Percentiles rank a stretch among this genome's conserved stretches.
Evolutionary conservation across 2,888 invertebrate species (phyloP).

Genomic region (Brenthis hecate): DNA sequence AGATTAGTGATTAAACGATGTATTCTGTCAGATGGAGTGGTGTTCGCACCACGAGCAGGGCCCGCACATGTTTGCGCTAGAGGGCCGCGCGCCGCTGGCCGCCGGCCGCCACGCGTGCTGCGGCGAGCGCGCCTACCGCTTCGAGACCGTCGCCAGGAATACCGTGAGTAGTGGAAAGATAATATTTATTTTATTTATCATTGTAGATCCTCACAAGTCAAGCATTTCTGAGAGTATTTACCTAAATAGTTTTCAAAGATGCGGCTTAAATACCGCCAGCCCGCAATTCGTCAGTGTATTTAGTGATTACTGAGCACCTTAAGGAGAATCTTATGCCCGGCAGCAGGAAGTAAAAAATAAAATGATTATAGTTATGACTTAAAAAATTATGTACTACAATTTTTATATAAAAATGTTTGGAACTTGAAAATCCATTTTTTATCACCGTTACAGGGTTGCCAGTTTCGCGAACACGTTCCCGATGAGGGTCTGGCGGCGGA

Average conservation of each 20-base stretch:
- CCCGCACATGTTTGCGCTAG: conserved; percentile 88
- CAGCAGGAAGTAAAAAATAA: too few relatives aligned
- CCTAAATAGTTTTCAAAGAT: too few relatives aligned
- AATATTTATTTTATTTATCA: too few relatives aligned
- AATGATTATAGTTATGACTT: too few relatives aligned
- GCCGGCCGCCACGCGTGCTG: conserved; percentile 93
- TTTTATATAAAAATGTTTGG: neutral
- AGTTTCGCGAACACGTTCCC: conserved; percentile 87
- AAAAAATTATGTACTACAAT: too few relatives aligned
- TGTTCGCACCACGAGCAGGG: conserved; percentile 91
- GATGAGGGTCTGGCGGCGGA: conserved; percentile 85
- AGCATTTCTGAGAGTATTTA: too few relatives aligned
- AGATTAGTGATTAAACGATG: neutral
- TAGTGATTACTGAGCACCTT: too few relatives aligned
- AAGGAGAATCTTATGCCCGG: too few relatives aligned
- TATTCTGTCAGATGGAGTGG: conserved; percentile 85
- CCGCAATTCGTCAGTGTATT: too few relatives aligned
- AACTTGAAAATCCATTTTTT: neutral
- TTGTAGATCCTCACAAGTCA: too few relatives aligned
- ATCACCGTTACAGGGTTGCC: conserved; percentile 83
- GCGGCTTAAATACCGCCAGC: too few relatives aligned
- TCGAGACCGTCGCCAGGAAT: conserved; percentile 86
- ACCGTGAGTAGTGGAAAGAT: conserved; percentile 60
- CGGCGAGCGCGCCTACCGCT: conserved; percentile 91
- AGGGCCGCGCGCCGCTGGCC: conserved; percentile 86